Evolutionary conservation across 2,113 vertebrate genomes (phyloP).

Genomic region (Scortum barcoo): DNA sequence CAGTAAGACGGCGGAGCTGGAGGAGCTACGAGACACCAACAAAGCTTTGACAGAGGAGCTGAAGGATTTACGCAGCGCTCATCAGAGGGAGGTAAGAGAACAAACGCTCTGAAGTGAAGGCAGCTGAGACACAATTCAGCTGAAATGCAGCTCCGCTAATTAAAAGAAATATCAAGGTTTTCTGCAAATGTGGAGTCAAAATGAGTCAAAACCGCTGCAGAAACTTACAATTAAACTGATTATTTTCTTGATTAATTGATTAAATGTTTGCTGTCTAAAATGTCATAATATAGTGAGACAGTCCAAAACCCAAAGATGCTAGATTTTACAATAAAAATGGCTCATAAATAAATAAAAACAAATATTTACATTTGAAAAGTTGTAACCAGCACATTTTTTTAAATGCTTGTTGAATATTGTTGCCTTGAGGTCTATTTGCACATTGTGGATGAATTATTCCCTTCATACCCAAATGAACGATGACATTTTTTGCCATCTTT

Average conservation of each 20-base stretch:
- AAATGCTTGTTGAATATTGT: too few relatives aligned
- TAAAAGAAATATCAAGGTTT: background rate
- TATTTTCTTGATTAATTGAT: background rate
- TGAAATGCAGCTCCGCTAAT: background rate
- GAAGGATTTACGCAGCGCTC: conserved; percentile 32
- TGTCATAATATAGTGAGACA: too few relatives aligned
- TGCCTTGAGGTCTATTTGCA: background rate
- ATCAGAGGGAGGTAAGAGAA: conserved; percentile 65
- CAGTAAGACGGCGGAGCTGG: conserved; percentile 75
- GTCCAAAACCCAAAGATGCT: too few relatives aligned
- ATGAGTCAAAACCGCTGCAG: background rate
- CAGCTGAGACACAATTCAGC: background rate
- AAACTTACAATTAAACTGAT: background rate
- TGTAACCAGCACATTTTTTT: too few relatives aligned
- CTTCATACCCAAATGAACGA: too few relatives aligned
- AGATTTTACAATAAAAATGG: too few relatives aligned
- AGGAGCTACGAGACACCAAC: conserved; percentile 63
- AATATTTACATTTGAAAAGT: background rate
- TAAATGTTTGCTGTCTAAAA: background rate
- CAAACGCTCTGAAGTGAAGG: background rate
- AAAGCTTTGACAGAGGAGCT: conserved; percentile 61
- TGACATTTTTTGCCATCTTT: too few relatives aligned
- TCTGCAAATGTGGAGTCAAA: background rate
- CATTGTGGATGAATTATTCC: too few relatives aligned
- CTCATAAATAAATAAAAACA: background rate